Evolutionary conservation across 1,140 invertebrate genomes (phyloP).

Genomic region (Trissolcus basalis): DNA sequence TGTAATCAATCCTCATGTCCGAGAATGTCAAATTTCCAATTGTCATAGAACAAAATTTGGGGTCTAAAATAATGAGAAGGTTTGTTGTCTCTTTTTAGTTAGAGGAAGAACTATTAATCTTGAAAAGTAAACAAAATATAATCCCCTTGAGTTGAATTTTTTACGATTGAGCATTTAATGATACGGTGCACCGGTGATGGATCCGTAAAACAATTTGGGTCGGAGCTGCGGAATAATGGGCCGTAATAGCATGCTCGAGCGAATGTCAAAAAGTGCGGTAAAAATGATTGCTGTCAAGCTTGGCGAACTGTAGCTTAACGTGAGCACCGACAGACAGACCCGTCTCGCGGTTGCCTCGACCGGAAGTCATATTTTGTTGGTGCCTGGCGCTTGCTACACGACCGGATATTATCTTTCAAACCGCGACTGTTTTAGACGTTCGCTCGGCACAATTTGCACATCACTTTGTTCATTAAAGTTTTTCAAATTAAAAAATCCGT

Average conservation of each 20-base stretch:
- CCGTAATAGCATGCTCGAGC: slow-evolving; percentile 10
- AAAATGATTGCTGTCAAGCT: slow-evolving; percentile 13
- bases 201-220: not conserved
- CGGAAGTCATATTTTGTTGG: slow-evolving; percentile 35
- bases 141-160: not conserved
- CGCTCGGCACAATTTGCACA: not conserved
- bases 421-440: not conserved
- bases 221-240: slow-evolving; percentile 4
- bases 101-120: not conserved
- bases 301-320: not conserved
- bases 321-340: slow-evolving; percentile 9
- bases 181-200: slow-evolving; percentile 2
- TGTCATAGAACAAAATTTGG: not conserved
- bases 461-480: too few relatives aligned
- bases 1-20: slow-evolving; percentile 61
- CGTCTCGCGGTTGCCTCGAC: slow-evolving; percentile 16
- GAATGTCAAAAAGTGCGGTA: slow-evolving; percentile 7
- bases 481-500: too few relatives aligned
- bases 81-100: not conserved
- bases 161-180: not conserved
- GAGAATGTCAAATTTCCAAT: not conserved
- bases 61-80: too few relatives aligned
- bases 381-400: slow-evolving; percentile 9
- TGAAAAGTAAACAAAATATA: not conserved
- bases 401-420: slow-evolving; percentile 38